Evolutionary conservation across 2,888 invertebrate species (phyloP).

Genomic region (Linnaemya tessellans): DNA sequence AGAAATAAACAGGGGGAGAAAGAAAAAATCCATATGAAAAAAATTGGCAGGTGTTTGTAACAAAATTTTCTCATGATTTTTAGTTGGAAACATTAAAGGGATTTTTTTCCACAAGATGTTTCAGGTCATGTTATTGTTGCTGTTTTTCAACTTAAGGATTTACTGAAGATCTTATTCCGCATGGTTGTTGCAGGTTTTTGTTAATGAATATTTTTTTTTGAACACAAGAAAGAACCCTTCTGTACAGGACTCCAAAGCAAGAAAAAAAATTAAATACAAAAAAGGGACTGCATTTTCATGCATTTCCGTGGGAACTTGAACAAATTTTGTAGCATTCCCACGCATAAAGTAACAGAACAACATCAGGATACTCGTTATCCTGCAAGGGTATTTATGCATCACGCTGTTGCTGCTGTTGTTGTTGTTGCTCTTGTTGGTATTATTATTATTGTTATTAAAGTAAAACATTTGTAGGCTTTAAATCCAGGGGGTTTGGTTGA

Average conservation of each 20-base stretch:
- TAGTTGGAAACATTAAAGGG: constrained; percentile 60
- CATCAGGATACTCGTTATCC: constrained; percentile 68
- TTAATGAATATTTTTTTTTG: constrained; percentile 46
- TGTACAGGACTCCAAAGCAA: constrained; percentile 46
- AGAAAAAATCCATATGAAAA: constrained; percentile 76
- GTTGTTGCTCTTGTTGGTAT: neutral
- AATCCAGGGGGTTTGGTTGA: constrained; percentile 30
- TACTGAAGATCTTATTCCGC: constrained; percentile 65
- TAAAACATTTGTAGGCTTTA: constrained; percentile 14
- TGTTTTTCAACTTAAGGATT: constrained; percentile 67
- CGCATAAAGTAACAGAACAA: constrained; percentile 73
- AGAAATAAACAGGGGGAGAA: constrained; percentile 57
- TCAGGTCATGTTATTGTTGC: constrained; percentile 38
- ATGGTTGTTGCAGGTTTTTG: constrained; percentile 58
- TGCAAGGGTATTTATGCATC: constrained; percentile 55
- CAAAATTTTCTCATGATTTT: constrained; percentile 81
- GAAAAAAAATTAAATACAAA: neutral
- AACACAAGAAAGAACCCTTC: constrained; percentile 46
- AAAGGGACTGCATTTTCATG: constrained; percentile 64
- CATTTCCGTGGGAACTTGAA: constrained; percentile 79
- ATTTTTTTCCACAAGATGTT: constrained; percentile 43
- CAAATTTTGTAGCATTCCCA: constrained; percentile 79
- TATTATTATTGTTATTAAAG: neutral
- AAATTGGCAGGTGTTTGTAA: constrained; percentile 82
- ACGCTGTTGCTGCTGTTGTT: neutral